Evolutionary conservation across 1,140 invertebrate species (phyloP).

Genomic region (Neodiprion pinetum): DNA sequence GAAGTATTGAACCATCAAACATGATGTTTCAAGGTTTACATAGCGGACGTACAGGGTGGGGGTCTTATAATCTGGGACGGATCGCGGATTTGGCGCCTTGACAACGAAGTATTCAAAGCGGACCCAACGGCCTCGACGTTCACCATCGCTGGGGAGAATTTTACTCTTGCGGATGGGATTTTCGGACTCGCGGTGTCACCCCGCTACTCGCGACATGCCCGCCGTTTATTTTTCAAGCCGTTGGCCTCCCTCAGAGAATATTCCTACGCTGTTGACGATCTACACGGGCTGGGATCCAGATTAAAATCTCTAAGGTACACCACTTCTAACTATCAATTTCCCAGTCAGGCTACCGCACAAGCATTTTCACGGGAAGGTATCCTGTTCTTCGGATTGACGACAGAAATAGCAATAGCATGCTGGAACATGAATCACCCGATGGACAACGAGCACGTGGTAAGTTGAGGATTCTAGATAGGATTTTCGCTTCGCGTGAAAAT

Average conservation of each 20-base stretch:
- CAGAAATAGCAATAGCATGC: constrained; percentile 48
- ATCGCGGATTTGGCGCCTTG: constrained; percentile 63
- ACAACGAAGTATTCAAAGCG: constrained; percentile 71
- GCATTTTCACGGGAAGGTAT: constrained; percentile 44
- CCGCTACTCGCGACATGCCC: constrained; percentile 64
- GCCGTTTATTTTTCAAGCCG: constrained; percentile 71
- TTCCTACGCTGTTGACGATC: constrained; percentile 50
- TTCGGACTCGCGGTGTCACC: constrained; percentile 66
- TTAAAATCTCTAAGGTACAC: constrained; percentile 20
- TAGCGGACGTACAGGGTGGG: constrained; percentile 66
- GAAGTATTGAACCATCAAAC: too few species aligned
- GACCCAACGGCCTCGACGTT: constrained; percentile 70
- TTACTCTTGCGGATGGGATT: constrained; percentile 73
- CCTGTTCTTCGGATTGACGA: constrained; percentile 49
- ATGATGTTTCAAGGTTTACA: constrained; percentile 57
- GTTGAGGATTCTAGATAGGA: constrained; percentile 18
- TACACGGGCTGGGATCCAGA: constrained; percentile 12
- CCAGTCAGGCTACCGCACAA: constrained; percentile 48
- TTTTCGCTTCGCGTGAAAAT: too few species aligned
- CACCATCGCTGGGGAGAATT: constrained; percentile 70
- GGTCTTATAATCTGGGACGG: constrained; percentile 67
- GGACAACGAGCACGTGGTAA: constrained; percentile 28
- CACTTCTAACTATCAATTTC: constrained; percentile 23
- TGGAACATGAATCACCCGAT: constrained; percentile 43
- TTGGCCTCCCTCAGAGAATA: constrained; percentile 73